Base-by-base conservation (phyloP, 1,140 invertebrate species). In the Scaptomyza montana region DNA sequence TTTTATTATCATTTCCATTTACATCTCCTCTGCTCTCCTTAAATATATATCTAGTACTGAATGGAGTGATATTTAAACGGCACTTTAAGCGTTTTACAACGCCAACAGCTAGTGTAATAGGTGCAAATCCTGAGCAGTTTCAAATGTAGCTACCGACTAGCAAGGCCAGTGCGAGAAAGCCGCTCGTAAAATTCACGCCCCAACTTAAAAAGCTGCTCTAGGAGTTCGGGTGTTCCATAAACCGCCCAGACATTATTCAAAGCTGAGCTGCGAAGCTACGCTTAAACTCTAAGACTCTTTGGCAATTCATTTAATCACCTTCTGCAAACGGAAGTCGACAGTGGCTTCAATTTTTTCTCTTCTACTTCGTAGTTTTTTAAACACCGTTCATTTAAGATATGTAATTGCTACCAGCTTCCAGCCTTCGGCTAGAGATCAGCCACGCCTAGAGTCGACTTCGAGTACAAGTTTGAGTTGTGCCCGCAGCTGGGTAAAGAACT, bases 401-500 rank as follows among this genome's bases (percentile, higher is more conserved):
- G 46, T 49, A 12, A 47, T 16, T 16, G 56, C 45, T 36, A 19
- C 13, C 28, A 47, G 13, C 56, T 16, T n/a, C 25, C 55, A 47
- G 25, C 41, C 45, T 7, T 25, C 49, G 30, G 50, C 36, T 54
- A 21, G 25, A 12, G 41, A 45, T 36, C 21, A 16, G 19, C 50
- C 13, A 45, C 56, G 43, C 25, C 43, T 46, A 1, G 21, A 46
- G 41, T 63, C 36, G 25, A 36, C 61, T 30, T 39, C 21, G 46
- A 49, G 59, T 43, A 2, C 12, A 30, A 30, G 9, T 30, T n/a
- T 21, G 6, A n/a, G 9, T 10, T 56, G 41, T 28, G 63, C 45
- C 63, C 63, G 63, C 63, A 66, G 63, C 54, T 46, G 57, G 49
- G 19, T 43, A 50, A 67, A 57, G 56, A 72, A 72, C 69, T 67